A percentile compares a stretch with the other conserved stretches of the same genome.
Conservation (phyloP, 2,888 invertebrate species). For the Ptychoptera contaminata region DNA sequence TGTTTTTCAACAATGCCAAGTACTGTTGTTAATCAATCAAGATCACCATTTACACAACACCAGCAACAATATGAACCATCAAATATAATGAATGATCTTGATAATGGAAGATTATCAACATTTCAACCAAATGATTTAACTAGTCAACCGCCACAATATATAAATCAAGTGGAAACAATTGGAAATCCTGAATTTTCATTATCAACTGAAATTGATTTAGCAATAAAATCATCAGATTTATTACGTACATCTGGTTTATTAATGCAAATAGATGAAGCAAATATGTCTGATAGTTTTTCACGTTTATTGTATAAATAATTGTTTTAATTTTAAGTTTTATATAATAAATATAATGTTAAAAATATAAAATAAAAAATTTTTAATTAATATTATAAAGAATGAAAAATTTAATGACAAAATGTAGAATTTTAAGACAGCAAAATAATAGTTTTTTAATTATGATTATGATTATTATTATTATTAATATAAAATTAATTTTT, state of each 20-base stretch:
- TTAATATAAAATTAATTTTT: too few relatives aligned
- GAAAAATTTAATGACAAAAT: too few relatives aligned
- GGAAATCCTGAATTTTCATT: slow-evolving; percentile 36
- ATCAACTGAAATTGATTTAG: slow-evolving; percentile 26
- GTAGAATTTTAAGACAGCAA: too few relatives aligned
- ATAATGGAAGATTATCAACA: not conserved
- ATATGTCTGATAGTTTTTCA: slow-evolving; percentile 40
- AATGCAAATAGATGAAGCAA: slow-evolving; percentile 23
- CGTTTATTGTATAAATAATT: slow-evolving; percentile 17
- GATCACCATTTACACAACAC: slow-evolving; percentile 4
- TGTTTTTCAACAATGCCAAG: too few relatives aligned
- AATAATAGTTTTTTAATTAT: too few relatives aligned
- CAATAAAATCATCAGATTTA: slow-evolving; percentile 19
- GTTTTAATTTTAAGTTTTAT: too few relatives aligned
- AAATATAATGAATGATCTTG: slow-evolving; percentile 5
- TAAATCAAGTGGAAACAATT: slow-evolving; percentile 32
- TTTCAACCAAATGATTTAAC: slow-evolving; percentile 17
- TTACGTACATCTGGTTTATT: slow-evolving; percentile 11
- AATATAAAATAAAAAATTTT: too few relatives aligned
- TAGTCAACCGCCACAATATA: slow-evolving; percentile 14
- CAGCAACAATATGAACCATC: slow-evolving; percentile 12
- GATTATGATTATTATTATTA: too few relatives aligned
- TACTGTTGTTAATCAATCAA: not conserved
- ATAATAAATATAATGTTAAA: too few relatives aligned
- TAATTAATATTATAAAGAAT: too few relatives aligned